phyloP scores from a whole-genome alignment of 2,113 vertebrate species.

The human (Homo sapiens) region GRCh38 chr11:122653501-122654000 shows the following conservation, averaged over 20 bases:
- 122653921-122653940: conserved; percentile 4
- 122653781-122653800: background rate
- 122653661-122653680: background rate
- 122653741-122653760: background rate
- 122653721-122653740: background rate
- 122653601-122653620: background rate
- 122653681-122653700: background rate
- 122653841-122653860: background rate
- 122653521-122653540: conserved; percentile 19
- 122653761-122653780: background rate
- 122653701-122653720: background rate
- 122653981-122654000: background rate
- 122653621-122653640: background rate
- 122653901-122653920: background rate
- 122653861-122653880: background rate
- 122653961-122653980: background rate
- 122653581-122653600: background rate
- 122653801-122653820: background rate
- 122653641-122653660: conserved; percentile 21
- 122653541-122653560: background rate
- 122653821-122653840: background rate
- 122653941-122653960: background rate
- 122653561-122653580: background rate
- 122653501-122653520: background rate
- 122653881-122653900: background rate